Percentiles rank a stretch among this genome's conserved stretches.
These are phyloP conservation scores for Acanthosepion esculentum DNA, from an alignment of 2,888 invertebrate genomes.

Conservation along the genomic window DNA sequence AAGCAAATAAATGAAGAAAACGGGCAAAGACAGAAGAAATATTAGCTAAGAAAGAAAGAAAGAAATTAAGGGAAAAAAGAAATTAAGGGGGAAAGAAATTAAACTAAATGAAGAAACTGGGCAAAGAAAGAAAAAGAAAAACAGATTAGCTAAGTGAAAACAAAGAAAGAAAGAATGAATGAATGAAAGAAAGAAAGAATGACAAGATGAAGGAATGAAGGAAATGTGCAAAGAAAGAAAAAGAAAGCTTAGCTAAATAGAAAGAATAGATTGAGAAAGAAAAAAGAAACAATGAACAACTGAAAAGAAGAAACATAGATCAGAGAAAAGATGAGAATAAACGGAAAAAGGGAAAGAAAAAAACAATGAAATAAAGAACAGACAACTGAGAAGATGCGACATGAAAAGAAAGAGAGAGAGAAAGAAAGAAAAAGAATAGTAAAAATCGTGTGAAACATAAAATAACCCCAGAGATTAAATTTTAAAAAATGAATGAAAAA, in stretches of 20 bases:
- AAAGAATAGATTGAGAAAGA: too few species aligned
- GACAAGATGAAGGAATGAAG: neutral
- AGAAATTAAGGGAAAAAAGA: too few species aligned
- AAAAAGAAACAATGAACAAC: neutral
- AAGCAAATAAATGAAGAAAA: neutral
- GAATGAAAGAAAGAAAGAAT: neutral
- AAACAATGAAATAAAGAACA: neutral
- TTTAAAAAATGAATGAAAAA: neutral
- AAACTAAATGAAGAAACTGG: neutral
- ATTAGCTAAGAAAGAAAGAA: neutral
- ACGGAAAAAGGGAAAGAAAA: neutral
- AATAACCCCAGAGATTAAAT: too few species aligned
- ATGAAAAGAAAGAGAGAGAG: neutral
- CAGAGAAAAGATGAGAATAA: neutral
- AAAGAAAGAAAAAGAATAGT: neutral
- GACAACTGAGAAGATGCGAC: rapidly evolving
- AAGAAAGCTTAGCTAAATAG: neutral
- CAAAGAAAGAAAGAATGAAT: neutral
- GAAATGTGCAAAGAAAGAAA: neutral
- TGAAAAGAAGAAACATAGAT: neutral
- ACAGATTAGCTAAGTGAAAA: neutral
- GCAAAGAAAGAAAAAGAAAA: neutral
- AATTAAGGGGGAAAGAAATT: too few species aligned
- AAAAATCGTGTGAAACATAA: too few species aligned
- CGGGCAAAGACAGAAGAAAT: neutral